Base-by-base conservation (phyloP, 2,113 vertebrate genomes). In the Cochlearius cochlearius region DNA sequence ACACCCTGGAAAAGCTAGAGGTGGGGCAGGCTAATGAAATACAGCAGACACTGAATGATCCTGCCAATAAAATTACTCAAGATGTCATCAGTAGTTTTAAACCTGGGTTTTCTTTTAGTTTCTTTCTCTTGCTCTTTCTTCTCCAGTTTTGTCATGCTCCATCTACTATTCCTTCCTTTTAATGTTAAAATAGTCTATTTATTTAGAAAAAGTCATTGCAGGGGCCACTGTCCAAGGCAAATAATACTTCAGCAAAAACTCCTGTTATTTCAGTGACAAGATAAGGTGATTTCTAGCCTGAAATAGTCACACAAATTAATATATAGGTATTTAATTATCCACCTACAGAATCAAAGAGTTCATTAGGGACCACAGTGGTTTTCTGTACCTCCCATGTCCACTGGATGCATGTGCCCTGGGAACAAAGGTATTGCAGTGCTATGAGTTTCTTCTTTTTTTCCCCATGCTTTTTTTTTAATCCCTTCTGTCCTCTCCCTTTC, bases 21-120 rank as follows among this genome's bases (percentile, higher is more conserved):
- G 52, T 90, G 52, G 47, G 22, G 16, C 20, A 89, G 26, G 68
- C 67, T 94, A 96, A 97, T 94, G 91, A 95, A 97, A 96, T 64
- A 88, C 1, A 10, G 76, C 90, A 91, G 77, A 95, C 56, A 86
- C 25, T 92, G 90, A 96, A 94, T 68, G 78, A 95, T 72, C 45
- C 50, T 68, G 73, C 7, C 64, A 92, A 89, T 96, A 95, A 93
- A 88, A 96, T 67, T 92, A 94, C 38, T 55, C 58, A 88, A 69
- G 62, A n/a, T 34, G 56, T 58, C 69, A 69, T 30, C n/a, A 62
- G 26, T 15, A 60, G 43, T 77, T 96, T 92, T 56, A 95, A 89
- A 66, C 17, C 14, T 19, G 21, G 3, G 4, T 26, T 94, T 95
- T 53, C 11, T 76, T 93, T 80, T 23, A 4, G 3, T 58, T 89